Base-by-base conservation (phyloP, 2,888 invertebrate species). In the Periphyllus acericola region DNA sequence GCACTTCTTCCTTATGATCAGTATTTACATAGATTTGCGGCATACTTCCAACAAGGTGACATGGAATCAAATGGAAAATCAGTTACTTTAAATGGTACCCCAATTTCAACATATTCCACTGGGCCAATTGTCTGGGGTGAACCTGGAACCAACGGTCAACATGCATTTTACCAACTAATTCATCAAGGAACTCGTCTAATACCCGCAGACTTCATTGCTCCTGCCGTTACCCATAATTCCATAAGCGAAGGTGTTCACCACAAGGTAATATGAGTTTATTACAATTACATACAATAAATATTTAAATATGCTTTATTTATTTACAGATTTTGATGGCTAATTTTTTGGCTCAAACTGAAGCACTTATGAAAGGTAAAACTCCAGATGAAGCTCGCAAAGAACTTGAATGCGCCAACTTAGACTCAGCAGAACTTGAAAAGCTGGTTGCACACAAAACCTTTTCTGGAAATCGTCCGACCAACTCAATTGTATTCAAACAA, bases 51-150 rank as follows among this genome's bases (percentile, higher is more conserved):
- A 92, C 99, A 99, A 93, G 99, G 99, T 6, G 99, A 99, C 91
- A 99, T 99, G 99, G 99, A 99, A 92, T 98, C 98, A 90, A 99
- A 99, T 92, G 99, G 99, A 89, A 99, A 99, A 93, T 94, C 92
- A 91, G 93, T 93, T 1, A 60, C 68, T 36, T 66, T 60, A 55
- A 46, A 60, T 75, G 76, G 83, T 74, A 72, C 80, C 5, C 66
- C 76, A 4, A 83, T 88, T 60, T 34, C 66, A 36, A 55, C 88
- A 0, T 87, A 74, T 74, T 92, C 92, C 84, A 95, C 95, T 0
- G 95, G 97, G 0, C 97, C 97, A 87, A 95, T 97, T 89, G 96
- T 97, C 84, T 98, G 98, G 98, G 99, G 99, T 85, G 99, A 99
- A 92, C 99, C 99, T 0, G 99, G 99, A 34, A 99, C 99, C 74